Evolutionary conservation across 2,888 invertebrate genomes (phyloP), one percentile per base, ranked within the genome.

Genomic region (Agrochola lychnidis): DNA sequence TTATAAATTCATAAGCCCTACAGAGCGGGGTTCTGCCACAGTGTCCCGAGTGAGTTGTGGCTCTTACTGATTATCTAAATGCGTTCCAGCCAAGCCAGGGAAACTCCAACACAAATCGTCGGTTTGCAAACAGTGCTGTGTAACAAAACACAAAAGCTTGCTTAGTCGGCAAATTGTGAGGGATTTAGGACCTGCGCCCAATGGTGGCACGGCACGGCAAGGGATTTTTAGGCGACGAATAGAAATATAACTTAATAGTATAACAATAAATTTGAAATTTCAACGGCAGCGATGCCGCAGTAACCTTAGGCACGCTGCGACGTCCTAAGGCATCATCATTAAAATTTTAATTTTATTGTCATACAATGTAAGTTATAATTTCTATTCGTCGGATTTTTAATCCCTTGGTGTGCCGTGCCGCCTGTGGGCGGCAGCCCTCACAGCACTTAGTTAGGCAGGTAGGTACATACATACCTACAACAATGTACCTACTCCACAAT

Each of bases 1-100:
- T 66, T 63, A 76, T 61, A 57, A 80, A 80, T 57, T 57, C 36
- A 64, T 73, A 59, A 73, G 42, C 25, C 14, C 14, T 59, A 22
- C 45, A 40, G 36, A 57, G 45, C 5, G 25, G 45, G 51, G 62
- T 75, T 48, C 2, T 22, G 25, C 71, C 25, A 59, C 36, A 6
- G 36, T 30, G 70, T 77, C 81, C 73, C 81, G 53, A 48, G 53
- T 72, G 73, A 72, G 53, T 80, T 80, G 51, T 53, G 61, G 74
- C 45, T 59, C 19, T 63, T 48, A n/a, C 56, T 79, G 53, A 42
- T 57, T 78, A 64, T 42, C 64, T 66, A 74, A 81, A 74, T 74
- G 59, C 40, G 57, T 66, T 36, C 19, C 61, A 19, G 30, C 22
- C 22, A 30, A 64, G 30, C 25, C 25, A 36, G 22, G 53, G 22